Conservation (phyloP, 2,888 invertebrate species). For the Mesochorus sp. region DNA sequence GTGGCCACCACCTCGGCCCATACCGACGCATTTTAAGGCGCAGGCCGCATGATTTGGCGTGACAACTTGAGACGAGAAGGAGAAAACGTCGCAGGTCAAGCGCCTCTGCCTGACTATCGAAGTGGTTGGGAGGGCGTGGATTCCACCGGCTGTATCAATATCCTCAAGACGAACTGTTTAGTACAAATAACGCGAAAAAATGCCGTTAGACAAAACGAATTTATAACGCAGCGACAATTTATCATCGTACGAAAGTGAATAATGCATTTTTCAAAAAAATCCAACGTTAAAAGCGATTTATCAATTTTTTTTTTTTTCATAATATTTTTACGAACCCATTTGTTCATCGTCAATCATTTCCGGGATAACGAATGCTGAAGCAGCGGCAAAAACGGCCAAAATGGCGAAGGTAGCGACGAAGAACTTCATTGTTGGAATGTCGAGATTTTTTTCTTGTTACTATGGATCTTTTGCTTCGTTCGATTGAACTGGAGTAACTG, state of each 20-base stretch:
- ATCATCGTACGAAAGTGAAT: too few species aligned
- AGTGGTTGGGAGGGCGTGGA: not conserved
- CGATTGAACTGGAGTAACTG: conserved; percentile 9
- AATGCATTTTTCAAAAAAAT: too few species aligned
- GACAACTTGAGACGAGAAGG: conserved; percentile 21
- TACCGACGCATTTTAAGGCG: conserved; percentile 37
- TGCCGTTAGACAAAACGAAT: not conserved
- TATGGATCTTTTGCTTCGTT: not conserved
- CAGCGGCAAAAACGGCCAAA: conserved; percentile 4
- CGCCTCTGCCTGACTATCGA: conserved; percentile 19
- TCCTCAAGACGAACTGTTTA: conserved; percentile 48
- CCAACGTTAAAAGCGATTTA: too few species aligned
- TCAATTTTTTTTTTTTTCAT: too few species aligned
- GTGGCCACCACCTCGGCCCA: conserved; percentile 32
- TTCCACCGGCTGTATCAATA: conserved; percentile 34
- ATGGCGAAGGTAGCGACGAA: conserved; percentile 18
- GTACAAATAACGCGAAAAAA: not conserved
- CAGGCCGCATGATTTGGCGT: conserved; percentile 44
- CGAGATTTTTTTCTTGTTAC: too few species aligned
- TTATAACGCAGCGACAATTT: not conserved
- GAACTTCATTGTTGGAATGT: conserved; percentile 40
- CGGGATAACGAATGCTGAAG: conserved; percentile 20
- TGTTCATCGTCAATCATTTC: not conserved
- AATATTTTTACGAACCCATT: conserved; percentile 26
- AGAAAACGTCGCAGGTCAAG: conserved; percentile 43